Evolutionary conservation across 23 tunicate genomes (phyloP).

Genomic region (Ascidia mentula): DNA sequence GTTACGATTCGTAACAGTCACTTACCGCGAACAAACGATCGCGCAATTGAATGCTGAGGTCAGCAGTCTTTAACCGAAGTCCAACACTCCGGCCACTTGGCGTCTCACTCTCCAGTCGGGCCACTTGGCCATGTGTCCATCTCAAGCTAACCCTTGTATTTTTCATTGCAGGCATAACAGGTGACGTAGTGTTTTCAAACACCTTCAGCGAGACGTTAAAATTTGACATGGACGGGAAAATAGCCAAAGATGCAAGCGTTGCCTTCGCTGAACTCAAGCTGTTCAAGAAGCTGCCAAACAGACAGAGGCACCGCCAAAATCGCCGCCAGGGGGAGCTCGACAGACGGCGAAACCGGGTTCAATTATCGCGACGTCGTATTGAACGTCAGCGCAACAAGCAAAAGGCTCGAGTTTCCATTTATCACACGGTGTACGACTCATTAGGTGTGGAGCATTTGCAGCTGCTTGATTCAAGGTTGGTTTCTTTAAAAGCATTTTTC

Average conservation of each 20-base stretch:
- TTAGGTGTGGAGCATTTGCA: conserved; percentile 31
- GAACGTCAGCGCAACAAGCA: conserved; percentile 21
- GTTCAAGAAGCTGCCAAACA: conserved; percentile 77
- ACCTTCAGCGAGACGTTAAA: conserved; percentile 68
- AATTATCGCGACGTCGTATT: conserved; percentile 32
- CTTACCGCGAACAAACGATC: background rate
- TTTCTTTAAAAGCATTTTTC: too few species aligned
- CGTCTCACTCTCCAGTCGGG: too few species aligned
- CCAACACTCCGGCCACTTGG: too few species aligned
- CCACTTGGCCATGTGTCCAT: background rate
- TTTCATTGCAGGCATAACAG: conserved; percentile 41
- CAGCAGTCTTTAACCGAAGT: too few species aligned
- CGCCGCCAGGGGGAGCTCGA: background rate
- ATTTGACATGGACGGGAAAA: conserved; percentile 83
- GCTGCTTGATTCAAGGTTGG: conserved; percentile 73
- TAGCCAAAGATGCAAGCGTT: conserved; percentile 48
- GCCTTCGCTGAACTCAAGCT: conserved; percentile 75
- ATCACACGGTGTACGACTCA: conserved; percentile 38
- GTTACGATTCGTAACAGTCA: background rate
- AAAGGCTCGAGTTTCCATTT: conserved; percentile 72
- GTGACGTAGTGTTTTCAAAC: conserved; percentile 74
- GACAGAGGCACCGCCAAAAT: conserved; percentile 7
- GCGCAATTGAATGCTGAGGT: too few species aligned
- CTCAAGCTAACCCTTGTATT: background rate
- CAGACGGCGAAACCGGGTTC: background rate